Conservation (phyloP, 35 echinoderm and acorn worm species). For the Heliocidaris tuberculata region DNA sequence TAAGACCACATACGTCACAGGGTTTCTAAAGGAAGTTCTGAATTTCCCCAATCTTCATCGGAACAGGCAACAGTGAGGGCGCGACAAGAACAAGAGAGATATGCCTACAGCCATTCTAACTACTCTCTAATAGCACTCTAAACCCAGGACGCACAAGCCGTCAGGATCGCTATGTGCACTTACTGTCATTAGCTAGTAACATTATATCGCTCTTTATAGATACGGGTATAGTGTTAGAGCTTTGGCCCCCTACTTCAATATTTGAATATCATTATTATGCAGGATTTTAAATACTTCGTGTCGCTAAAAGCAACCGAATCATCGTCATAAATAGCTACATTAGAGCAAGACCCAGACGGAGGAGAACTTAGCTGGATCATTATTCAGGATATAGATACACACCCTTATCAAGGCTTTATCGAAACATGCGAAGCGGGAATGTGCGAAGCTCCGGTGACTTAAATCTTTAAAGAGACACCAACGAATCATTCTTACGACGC, state of each 20-base stretch:
- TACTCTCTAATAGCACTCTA: not conserved
- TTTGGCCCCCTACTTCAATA: not conserved
- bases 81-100: not conserved
- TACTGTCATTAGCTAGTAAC: not conserved
- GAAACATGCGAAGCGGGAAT: not conserved
- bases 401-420: not conserved
- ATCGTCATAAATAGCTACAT: not conserved
- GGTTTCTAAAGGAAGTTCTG: constrained; percentile 1
- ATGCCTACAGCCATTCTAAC: not conserved
- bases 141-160: not conserved
- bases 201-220: not conserved
- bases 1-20: constrained; percentile 1
- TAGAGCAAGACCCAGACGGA: not conserved
- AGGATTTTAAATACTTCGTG: not conserved
- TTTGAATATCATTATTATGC: not conserved
- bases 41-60: not conserved
- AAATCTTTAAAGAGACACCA: not conserved
- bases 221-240: not conserved
- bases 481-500: not conserved
- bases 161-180: not conserved
- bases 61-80: constrained; percentile 4
- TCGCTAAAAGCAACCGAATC: not conserved
- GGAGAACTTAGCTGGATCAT: not conserved
- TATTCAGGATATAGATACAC: not conserved
- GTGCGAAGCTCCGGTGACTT: not conserved